Evolutionary conservation across 2,113 vertebrate species (phyloP), one percentile per base, ranked within the genome.

Genomic region (Paratilapia polleni): DNA sequence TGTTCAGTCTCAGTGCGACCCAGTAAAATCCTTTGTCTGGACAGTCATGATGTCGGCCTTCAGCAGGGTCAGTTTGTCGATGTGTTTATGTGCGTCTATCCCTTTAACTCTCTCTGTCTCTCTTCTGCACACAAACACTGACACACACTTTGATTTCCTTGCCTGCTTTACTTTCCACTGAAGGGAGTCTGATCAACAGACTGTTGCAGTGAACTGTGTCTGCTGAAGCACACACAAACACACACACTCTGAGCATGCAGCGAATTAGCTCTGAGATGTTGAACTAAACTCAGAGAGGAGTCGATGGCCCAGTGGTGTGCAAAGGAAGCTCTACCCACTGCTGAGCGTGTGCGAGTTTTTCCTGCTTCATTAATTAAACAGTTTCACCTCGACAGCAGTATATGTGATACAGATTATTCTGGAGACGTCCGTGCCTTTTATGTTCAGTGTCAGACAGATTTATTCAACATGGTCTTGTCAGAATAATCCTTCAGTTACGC

Each of bases 321-420:
- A 47, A 76, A 76, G n/a, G 31, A 34, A 75, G 58, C 43, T 36
- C 80, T 24, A 75, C 68, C 28, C 24, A 41, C 80, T 43, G 80
- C 70, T 28, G 82, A 60, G 62, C 34, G 64, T 80, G 85, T 74
- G 49, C 73, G 61, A 26, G 17, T 41, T 78, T 31, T 49, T 54
- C 36, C 66, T 77, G 64, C 80, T 88, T 77, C 70, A 52, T 78
- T 88, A 86, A 90, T 87, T 79, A 34, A 77, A 78, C 60, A 9
- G 24, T 63, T 76, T 86, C 80, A 80, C 76, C 34, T 83, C 54
- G 15, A 41, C 24, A 58, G 38, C 63, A 10, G 56, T 4, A 10
- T 56, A 31, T 63, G n/a, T 64, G 57, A 83, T 54, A 24, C 68
- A 63, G 64, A 88, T 77, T 74, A 56, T 62, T 82, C 34, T 20